Conservation (phyloP, 2,888 invertebrate genomes). For the Phasia obesa region DNA sequence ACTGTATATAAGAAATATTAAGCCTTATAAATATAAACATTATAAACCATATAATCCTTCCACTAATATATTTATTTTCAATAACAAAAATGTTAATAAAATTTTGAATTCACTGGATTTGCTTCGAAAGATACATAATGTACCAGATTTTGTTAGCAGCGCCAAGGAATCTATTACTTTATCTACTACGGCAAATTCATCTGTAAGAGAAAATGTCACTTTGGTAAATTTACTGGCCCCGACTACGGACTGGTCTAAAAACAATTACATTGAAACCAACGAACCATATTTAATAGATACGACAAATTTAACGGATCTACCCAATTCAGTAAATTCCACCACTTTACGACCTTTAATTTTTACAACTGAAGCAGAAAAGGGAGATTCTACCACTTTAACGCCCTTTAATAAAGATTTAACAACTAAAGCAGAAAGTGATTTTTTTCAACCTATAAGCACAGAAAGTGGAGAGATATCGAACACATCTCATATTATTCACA, state of each 20-base stretch:
- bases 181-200: neutral
- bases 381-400: neutral
- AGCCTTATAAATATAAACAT: conserved; percentile 70
- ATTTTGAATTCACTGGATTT: conserved; percentile 26
- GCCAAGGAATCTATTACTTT: neutral
- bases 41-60: conserved; percentile 74
- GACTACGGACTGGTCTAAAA: conserved; percentile 10
- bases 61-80: conserved; percentile 1
- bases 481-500: neutral
- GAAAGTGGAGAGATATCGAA: neutral
- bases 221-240: neutral
- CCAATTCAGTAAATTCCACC: neutral
- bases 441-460: neutral
- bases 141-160: neutral
- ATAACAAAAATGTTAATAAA: conserved; percentile 30
- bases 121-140: neutral
- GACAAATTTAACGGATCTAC: neutral
- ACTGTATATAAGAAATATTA: conserved; percentile 70
- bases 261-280: neutral
- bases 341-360: neutral
- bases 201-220: neutral
- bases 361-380: neutral
- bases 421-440: too few relatives aligned
- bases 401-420: too few relatives aligned
- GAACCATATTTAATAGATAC: neutral